Evolutionary conservation across 2,888 invertebrate genomes (phyloP).

Genomic region (Eumacrocentrus americanus): DNA sequence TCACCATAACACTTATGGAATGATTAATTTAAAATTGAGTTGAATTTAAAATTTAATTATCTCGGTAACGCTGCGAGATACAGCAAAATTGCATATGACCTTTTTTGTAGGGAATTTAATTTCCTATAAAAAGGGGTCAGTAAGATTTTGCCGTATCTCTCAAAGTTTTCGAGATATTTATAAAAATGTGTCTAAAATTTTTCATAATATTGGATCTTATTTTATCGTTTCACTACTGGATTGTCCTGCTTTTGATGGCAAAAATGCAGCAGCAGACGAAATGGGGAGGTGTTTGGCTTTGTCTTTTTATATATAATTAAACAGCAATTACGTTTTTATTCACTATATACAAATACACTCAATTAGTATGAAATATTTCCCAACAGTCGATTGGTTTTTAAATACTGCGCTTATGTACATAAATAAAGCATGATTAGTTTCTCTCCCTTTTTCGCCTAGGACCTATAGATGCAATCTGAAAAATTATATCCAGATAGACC

Average conservation of each 20-base stretch:
- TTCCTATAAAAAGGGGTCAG: too few relatives aligned
- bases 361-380: conserved; percentile 9
- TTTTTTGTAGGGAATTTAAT: too few relatives aligned
- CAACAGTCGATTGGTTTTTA: not conserved
- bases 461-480: not conserved
- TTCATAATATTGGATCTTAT: not conserved
- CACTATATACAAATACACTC: conserved; percentile 16
- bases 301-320: conserved; percentile 5
- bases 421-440: conserved; percentile 9
- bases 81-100: too few relatives aligned
- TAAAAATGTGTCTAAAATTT: not conserved
- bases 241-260: too few relatives aligned
- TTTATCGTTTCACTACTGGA: too few relatives aligned
- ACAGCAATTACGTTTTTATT: conserved; percentile 14
- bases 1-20: too few relatives aligned
- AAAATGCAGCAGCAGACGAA: too few relatives aligned
- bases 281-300: too few relatives aligned
- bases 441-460: not conserved
- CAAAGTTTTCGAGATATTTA: not conserved
- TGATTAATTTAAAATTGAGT: too few relatives aligned
- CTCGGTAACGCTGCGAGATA: too few relatives aligned
- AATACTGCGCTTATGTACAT: conserved; percentile 18
- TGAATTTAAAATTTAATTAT: too few relatives aligned
- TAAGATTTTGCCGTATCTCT: not conserved
- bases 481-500: conserved; percentile 8